Evolutionary conservation across 2,113 vertebrate genomes (phyloP).

Genomic region (Pseudorhombus dupliciocellatus): DNA sequence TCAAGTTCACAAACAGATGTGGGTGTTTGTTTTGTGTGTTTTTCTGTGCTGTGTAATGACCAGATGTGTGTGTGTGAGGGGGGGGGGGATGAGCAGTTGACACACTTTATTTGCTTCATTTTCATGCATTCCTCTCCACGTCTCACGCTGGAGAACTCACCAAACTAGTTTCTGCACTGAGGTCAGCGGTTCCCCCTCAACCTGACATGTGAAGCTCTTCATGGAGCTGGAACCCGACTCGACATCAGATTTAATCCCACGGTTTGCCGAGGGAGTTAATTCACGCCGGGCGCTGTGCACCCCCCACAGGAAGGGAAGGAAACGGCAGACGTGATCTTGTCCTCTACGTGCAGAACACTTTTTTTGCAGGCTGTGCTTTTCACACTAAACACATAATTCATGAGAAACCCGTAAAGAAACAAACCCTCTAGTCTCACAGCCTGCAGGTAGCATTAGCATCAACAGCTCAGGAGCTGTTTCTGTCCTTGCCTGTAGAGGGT

Average conservation of each 20-base stretch:
- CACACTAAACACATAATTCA: neutral
- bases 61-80: slow-evolving; percentile 13
- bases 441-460: neutral
- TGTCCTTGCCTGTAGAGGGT: neutral
- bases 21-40: slow-evolving; percentile 24
- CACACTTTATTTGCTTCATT: slow-evolving; percentile 25
- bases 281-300: neutral
- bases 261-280: neutral
- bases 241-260: neutral
- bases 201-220: neutral
- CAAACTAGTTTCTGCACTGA: neutral
- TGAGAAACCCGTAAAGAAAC: neutral
- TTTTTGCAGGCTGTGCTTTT: neutral
- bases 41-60: slow-evolving; percentile 19
- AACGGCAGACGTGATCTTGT: neutral
- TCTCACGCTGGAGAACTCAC: slow-evolving; percentile 24
- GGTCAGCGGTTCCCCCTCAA: neutral
- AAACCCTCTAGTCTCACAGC: too few relatives aligned
- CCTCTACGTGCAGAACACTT: neutral
- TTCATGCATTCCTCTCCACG: slow-evolving; percentile 39
- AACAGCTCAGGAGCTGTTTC: neutral
- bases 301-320: neutral
- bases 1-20: neutral
- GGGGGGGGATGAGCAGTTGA: slow-evolving; percentile 8
- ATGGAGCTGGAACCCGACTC: neutral